Base-by-base conservation (phyloP, 2,113 vertebrate genomes). In the Leptocoma aspasia region DNA sequence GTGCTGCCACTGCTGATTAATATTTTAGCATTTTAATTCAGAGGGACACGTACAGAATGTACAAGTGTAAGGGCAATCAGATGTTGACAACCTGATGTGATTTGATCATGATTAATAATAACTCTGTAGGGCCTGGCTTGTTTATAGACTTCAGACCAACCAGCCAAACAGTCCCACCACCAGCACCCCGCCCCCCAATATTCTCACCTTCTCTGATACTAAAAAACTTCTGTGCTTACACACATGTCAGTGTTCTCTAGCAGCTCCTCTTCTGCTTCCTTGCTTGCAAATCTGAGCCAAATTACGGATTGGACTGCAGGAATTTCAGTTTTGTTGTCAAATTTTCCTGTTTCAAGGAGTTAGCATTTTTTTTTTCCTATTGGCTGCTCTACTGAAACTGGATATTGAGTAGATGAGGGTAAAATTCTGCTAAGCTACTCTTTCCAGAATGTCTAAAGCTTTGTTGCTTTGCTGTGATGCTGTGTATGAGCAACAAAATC, bases 31-130 rank as follows among this genome's bases (percentile, higher is more conserved):
- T 76, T 85, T 95, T 56, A 90, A 85, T 91, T 95, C 49, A 49
- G 65, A 86, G 41, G 33, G 81, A 53, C 61, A 13, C 0, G 3
- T 37, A 28, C 21, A 44, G 39, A 77, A 70, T 7, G 1, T 82
- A 41, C 33, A 75, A 86, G 35, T 37, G 30, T 47, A 52, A 64
- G 73, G 47, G 75, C 56, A 82, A 39, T 69, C 45, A 64, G 47
- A 64, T 68, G 41, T 56, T 76, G 90, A 26, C 73, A 95, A 80
- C 37, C 37, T 94, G 61, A 87, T 37, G 37, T 53, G 70, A 94
- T 75, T 57, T 91, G 61, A 84, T 60, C 52, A 47, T 78, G 73
- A 82, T 70, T 81, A 86, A 65, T 86, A 89, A 72, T 31, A 96
- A 44, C 42, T 71, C 21, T 82, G 39, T 73, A 68, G 56, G 41